Evolutionary conservation across 2,888 invertebrate genomes (phyloP), one percentile per base, ranked within the genome.

Genomic region (Eupithecia vulgata): DNA sequence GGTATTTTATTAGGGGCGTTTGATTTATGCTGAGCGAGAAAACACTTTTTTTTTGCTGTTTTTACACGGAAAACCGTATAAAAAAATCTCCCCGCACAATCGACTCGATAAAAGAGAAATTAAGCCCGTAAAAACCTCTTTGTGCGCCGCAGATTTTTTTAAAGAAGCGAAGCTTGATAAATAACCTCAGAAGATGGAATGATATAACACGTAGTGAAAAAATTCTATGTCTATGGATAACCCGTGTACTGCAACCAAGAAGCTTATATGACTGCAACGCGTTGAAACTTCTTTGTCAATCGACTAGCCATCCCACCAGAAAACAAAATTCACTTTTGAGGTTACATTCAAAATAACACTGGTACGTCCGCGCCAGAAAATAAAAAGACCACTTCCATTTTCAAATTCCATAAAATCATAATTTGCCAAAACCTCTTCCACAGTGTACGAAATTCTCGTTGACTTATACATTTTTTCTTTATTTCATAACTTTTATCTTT

Each of bases 401-500:
- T 57, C 25, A 57, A 57, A 25, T 25, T 57, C 57, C 21, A n/a
- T 25, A 25, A 13, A 57, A 57, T 57, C 57, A 57, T 25, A 25
- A 21, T 25, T 57, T 25, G 13, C 57, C 57, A 25, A 57, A 57
- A 25, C 25, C 57, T 57, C 57, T 25, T 57, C 57, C 57, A 12
- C 21, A 25, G 10, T 25, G 25, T 57, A 57, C 25, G 57, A 57
- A 52, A 57, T 57, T 57, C 21, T 52, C 25, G 52, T 57, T 21
- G 25, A 57, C 13, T 57, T 59, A 40, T 7, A 40, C 1, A 8
- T 8, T 42, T 65, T 68, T 64, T 68, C 15, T 57, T 12, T 61
- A 34, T 15, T 73, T 12, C 34, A 64, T 67, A 64, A n/a, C 42
- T 45, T 13, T 59, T 66, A 6, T 57, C 70, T 70, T 74, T 72